Conservation (phyloP, 2,888 invertebrate species). For the Amiota communis region DNA sequence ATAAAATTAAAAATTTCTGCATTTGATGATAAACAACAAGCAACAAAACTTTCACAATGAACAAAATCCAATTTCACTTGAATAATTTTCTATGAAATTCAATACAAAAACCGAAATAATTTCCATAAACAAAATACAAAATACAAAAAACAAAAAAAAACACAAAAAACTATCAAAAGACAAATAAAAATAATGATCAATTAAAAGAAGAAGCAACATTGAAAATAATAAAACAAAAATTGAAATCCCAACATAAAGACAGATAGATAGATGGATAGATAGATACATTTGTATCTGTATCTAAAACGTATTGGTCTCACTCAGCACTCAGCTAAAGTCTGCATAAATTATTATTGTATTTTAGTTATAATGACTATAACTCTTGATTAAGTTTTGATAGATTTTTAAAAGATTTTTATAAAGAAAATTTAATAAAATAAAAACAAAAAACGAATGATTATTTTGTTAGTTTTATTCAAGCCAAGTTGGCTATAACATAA, state of each 20-base stretch:
- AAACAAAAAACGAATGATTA: too few species aligned
- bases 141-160: neutral
- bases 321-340: neutral
- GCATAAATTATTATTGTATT: conserved; percentile 1
- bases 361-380: neutral
- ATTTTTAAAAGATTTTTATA: neutral
- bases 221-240: neutral
- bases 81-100: neutral
- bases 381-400: neutral
- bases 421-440: too few species aligned
- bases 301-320: neutral
- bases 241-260: neutral
- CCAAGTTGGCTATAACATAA: too few species aligned
- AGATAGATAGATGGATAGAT: conserved; percentile 3
- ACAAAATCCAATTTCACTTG: conserved; percentile 10
- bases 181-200: conserved; percentile 6
- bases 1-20: conserved; percentile 8
- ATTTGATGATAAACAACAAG: neutral
- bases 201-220: conserved; percentile 12
- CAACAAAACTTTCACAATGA: conserved; percentile 11
- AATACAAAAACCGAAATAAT: neutral
- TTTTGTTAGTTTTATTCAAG: too few species aligned
- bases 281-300: neutral
- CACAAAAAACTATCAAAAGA: conserved; percentile 1
- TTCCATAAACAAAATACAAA: conserved; percentile 7